Base-by-base conservation (phyloP, 2,113 vertebrate genomes). In the Tretioscincus oriximinensis region DNA sequence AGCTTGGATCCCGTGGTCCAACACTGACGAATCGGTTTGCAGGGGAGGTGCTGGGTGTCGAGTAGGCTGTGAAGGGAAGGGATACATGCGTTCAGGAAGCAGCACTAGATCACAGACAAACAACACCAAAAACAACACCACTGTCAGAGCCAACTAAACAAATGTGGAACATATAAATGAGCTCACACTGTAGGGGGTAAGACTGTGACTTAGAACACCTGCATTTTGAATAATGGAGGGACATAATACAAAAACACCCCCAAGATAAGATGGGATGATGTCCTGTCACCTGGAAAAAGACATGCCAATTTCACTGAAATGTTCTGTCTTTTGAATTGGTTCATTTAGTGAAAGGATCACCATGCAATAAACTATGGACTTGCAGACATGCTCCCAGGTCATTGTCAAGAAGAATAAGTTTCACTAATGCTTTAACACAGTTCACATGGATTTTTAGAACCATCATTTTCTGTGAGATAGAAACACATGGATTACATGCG, bases 21-120 rank as follows among this genome's bases (percentile, higher is more conserved):
- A 99, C 98, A 93, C 98, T 99, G 97, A 99, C 98, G 93, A 99
- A 99, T 95, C 98, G 95, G 95, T 99, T 99, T 95, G 98, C 97
- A 85, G 98, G 98, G 96, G 98, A 99, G 88, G 98, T 98, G 95
- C 97, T 98, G 94, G 98, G 97, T 93, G 98, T 99, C 95, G 98
- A 99, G 95, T 99, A 99, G 90, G 98, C 98, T 99, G 95, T 89
- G 91, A 92, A 95, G 94, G 88, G 94, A 94, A 96, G 93, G 93
- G 93, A 95, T 92, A 95, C 93, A 95, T 95, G 94, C 95, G 93
- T 95, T 96, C 95, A 96, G 93, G 95, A 96, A 95, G 95, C 95
- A 93, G 95, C 94, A 95, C 94, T 91, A 94, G 94, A 95, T 93
- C 87, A 91, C 91, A 91, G 91, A 94, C 94, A 92, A 94, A 95